A percentile compares a stretch with the other conserved stretches of the same genome.
phyloP scores from a whole-genome alignment of 2,888 invertebrate genomes.

The Cerastoderma edule region DNA sequence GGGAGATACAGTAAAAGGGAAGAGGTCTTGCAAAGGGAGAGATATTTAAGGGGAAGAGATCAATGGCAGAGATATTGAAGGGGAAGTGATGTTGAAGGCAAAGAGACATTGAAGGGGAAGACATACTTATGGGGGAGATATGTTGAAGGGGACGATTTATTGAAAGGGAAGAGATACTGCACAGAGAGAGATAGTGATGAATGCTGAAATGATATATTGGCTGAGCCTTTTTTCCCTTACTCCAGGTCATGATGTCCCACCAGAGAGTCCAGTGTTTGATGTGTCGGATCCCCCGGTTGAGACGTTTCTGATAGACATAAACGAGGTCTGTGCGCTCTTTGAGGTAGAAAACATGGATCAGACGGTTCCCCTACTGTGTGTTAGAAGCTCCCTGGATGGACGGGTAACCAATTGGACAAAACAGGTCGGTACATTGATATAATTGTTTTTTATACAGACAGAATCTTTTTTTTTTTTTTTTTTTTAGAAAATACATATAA shows the following conservation, averaged over 20 bases:
- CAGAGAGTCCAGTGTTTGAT: constrained; percentile 46
- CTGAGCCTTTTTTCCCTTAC: background rate
- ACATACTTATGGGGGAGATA: no score
- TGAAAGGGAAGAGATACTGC: no score
- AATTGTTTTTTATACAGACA: background rate
- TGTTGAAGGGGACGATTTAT: no score
- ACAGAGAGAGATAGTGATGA: no score
- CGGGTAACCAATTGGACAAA: constrained; percentile 89
- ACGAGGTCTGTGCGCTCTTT: constrained; percentile 87
- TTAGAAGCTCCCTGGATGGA: constrained; percentile 87
- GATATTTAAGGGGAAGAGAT: no score
- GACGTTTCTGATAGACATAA: constrained; percentile 85
- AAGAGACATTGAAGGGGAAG: no score
- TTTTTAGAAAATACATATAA: background rate
- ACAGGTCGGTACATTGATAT: constrained; percentile 77
- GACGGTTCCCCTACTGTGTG: constrained; percentile 85
- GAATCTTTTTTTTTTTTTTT: background rate
- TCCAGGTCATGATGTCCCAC: constrained; percentile 3
- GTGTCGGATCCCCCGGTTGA: constrained; percentile 84
- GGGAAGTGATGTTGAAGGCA: no score
- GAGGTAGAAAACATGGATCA: constrained; percentile 86
- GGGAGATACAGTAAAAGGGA: no score
- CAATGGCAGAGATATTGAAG: no score
- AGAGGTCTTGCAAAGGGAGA: no score
- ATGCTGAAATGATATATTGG: background rate